A percentile compares a stretch with the other conserved stretches of the same genome.
phyloP scores from a whole-genome alignment of 2,797 vertebrate species.

The Eurystomus glaucurus region DNA sequence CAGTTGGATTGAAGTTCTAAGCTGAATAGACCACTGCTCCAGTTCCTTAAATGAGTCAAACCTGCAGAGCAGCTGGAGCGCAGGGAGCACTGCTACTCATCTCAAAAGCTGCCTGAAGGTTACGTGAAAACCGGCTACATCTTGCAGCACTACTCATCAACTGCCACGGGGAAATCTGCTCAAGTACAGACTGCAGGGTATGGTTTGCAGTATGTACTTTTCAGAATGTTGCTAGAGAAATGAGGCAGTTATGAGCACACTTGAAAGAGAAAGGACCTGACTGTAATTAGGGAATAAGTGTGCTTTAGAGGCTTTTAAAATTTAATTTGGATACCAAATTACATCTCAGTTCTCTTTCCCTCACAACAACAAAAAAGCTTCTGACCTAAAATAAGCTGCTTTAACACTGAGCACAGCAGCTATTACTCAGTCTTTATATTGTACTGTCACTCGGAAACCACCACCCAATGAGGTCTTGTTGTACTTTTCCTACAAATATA shows the following conservation, averaged over 20 bases:
- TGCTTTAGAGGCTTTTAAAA: slow-evolving; percentile 40
- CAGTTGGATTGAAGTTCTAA: background rate
- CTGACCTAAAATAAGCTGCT: background rate
- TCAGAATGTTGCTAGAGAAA: background rate
- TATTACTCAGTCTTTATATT: background rate
- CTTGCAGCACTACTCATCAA: background rate
- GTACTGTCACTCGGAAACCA: background rate
- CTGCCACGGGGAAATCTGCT: background rate
- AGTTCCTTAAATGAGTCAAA: background rate
- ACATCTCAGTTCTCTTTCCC: slow-evolving; percentile 12
- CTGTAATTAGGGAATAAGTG: background rate
- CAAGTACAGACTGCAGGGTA: background rate
- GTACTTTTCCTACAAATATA: background rate
- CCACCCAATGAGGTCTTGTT: background rate
- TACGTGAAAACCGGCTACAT: background rate
- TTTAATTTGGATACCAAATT: slow-evolving; percentile 35
- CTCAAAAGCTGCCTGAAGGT: background rate
- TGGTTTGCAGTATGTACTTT: background rate
- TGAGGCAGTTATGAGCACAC: background rate
- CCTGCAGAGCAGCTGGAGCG: background rate
- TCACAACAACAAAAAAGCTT: background rate
- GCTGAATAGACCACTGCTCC: background rate
- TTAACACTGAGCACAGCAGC: background rate
- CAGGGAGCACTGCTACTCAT: background rate
- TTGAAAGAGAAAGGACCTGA: slow-evolving; percentile 20